Evolutionary conservation across 2,888 invertebrate genomes (phyloP).

Genomic region (Gymnoscelis rufifasciata): DNA sequence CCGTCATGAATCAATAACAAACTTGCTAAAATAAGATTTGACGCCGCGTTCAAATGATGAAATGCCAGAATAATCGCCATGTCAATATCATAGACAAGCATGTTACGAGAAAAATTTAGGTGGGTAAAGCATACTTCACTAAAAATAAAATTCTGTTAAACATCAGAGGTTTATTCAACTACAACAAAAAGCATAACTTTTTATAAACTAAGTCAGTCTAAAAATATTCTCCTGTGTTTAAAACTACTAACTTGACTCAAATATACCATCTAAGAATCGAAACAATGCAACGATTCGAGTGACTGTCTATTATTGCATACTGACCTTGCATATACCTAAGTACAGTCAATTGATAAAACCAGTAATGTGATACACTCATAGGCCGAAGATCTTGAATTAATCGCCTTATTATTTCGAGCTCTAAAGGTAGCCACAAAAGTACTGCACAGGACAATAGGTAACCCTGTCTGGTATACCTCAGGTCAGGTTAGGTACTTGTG

Average conservation of each 20-base stretch:
- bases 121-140: no score
- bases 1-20: no score
- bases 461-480: no score
- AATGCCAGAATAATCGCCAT: no score
- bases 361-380: no score
- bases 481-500: no score
- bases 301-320: conserved; percentile 3
- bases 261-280: conserved; percentile 61
- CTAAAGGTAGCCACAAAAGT: neutral
- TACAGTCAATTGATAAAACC: neutral
- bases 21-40: no score
- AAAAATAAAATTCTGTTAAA: conserved; percentile 14
- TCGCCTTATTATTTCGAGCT: no score
- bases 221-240: conserved; percentile 71
- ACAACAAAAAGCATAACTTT: conserved; percentile 78
- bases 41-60: no score
- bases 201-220: conserved; percentile 78
- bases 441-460: no score
- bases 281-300: conserved; percentile 21
- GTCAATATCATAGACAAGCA: no score
- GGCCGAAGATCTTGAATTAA: neutral
- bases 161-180: conserved; percentile 74
- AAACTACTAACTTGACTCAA: conserved; percentile 60
- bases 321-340: neutral
- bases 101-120: no score